These are phyloP conservation scores for Drosophila elegans DNA, from an alignment of 1,140 invertebrate species.

Conservation along the genomic window DNA sequence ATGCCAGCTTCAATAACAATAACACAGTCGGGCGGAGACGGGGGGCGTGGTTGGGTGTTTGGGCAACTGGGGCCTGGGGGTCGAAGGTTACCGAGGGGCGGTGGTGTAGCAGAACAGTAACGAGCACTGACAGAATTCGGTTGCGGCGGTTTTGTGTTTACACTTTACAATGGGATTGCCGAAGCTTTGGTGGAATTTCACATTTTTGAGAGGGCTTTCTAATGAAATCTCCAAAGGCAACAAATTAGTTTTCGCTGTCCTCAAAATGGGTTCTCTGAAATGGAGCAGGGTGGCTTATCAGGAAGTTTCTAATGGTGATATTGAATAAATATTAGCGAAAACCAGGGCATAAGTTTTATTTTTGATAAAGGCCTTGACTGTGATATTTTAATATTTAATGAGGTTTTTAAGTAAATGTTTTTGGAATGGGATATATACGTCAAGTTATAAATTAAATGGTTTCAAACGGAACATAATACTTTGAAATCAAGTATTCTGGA, in stretches of 20 bases:
- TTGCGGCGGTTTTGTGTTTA: conserved; percentile 81
- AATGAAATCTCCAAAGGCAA: conserved; percentile 63
- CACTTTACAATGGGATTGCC: conserved; percentile 74
- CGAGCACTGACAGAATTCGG: conserved; percentile 70
- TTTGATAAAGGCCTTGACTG: not conserved
- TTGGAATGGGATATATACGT: too few relatives aligned
- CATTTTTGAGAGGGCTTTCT: conserved; percentile 46
- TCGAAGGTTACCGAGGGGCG: conserved; percentile 5
- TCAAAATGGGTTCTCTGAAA: conserved; percentile 33
- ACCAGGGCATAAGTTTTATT: not conserved
- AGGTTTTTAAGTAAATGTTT: not conserved
- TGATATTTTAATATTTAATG: conserved; percentile 11
- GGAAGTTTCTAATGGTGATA: conserved; percentile 29
- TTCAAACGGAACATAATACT: not conserved
- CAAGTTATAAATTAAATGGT: too few relatives aligned
- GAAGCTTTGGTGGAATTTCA: conserved; percentile 57
- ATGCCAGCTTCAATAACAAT: conserved; percentile 78
- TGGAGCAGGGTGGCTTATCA: conserved; percentile 14
- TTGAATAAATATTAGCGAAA: conserved; percentile 37
- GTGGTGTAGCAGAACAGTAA: conserved; percentile 22
- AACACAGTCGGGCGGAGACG: conserved; percentile 47
- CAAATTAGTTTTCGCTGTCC: conserved; percentile 54
- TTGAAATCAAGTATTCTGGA: too few relatives aligned
- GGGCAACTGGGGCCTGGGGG: not conserved
- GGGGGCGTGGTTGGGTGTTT: not conserved